Evolutionary conservation across 2,113 vertebrate species (phyloP).

Genomic region (Rutilus rutilus): DNA sequence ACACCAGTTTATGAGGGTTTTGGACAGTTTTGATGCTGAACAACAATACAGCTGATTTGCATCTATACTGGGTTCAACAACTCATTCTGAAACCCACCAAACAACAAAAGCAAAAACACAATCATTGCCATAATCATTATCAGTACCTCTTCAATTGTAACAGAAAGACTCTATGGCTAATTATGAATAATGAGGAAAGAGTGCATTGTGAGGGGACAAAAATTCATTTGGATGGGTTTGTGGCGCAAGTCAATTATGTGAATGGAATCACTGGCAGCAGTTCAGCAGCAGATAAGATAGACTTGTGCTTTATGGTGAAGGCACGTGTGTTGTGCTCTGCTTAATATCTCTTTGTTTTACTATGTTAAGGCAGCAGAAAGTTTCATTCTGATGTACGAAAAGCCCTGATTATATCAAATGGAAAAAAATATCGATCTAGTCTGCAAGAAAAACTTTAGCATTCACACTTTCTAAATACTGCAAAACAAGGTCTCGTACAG

Average conservation of each 20-base stretch:
- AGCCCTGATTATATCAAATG: neutral
- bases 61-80: constrained; percentile 3
- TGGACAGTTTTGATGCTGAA: neutral
- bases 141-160: constrained; percentile 38
- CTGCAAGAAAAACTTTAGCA: neutral
- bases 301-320: constrained; percentile 45
- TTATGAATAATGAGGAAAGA: constrained; percentile 54
- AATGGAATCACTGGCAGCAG: constrained; percentile 57
- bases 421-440: neutral
- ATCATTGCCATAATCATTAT: constrained; percentile 45
- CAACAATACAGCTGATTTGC: constrained; percentile 21
- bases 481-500: neutral
- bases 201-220: constrained; percentile 52
- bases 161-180: constrained; percentile 53
- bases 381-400: constrained; percentile 13
- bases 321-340: neutral
- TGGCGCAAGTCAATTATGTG: constrained; percentile 56
- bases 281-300: constrained; percentile 51
- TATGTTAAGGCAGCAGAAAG: neutral
- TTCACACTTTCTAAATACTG: neutral
- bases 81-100: neutral
- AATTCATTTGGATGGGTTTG: constrained; percentile 55
- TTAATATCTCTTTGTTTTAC: constrained; percentile 3
- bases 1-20: neutral
- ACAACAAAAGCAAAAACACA: constrained; percentile 21